Evolutionary conservation across 2,113 vertebrate species (phyloP).

Genomic region (Saccopteryx leptura): DNA sequence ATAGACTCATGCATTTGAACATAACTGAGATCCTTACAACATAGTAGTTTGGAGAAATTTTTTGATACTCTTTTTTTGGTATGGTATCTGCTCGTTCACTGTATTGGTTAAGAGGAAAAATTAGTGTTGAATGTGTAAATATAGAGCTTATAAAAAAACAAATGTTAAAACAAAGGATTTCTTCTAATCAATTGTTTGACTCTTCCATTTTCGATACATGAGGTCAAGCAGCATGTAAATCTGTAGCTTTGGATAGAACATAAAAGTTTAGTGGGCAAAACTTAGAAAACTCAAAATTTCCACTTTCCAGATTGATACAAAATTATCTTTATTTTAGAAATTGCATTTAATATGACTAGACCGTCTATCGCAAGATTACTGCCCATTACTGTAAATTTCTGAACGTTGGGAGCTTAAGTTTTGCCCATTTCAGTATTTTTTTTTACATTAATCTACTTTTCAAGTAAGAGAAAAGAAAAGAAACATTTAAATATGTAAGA

Average conservation of each 20-base stretch:
- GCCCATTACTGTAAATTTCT: conserved; percentile 48
- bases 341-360: conserved; percentile 56
- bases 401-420: conserved; percentile 41
- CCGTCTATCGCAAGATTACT: not conserved
- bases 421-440: conserved; percentile 50
- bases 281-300: conserved; percentile 34
- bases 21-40: not conserved
- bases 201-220: not conserved
- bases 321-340: conserved; percentile 64
- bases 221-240: not conserved
- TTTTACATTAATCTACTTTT: conserved; percentile 66
- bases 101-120: not conserved
- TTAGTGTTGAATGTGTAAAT: not conserved
- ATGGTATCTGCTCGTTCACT: not conserved
- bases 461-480: conserved; percentile 56
- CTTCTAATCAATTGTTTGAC: not conserved
- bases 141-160: not conserved
- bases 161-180: not conserved
- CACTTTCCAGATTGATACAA: conserved; percentile 24
- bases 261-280: conserved; percentile 12
- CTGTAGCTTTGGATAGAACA: not conserved
- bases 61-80: not conserved
- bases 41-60: not conserved
- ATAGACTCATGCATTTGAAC: not conserved
- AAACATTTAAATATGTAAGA: conserved; percentile 70